These are phyloP conservation scores for Cacatua alba DNA, from an alignment of 2,113 vertebrate genomes.

Conservation along the genomic window DNA sequence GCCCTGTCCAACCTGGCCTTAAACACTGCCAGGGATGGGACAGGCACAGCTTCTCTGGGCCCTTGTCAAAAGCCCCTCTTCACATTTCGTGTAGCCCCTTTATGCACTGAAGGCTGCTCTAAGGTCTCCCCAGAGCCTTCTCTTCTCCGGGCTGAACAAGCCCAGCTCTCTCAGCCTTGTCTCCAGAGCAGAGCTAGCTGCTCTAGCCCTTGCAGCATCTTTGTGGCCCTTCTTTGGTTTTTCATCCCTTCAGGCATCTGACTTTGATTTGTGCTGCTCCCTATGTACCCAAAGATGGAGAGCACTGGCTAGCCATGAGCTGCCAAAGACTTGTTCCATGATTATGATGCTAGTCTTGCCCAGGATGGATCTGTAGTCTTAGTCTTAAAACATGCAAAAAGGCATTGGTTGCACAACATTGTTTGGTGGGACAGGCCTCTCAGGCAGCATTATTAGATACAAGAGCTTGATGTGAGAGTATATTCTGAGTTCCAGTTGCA, in stretches of 20 bases:
- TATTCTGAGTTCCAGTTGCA: not conserved
- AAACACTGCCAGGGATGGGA: not conserved
- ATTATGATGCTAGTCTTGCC: not conserved
- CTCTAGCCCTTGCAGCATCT: not conserved
- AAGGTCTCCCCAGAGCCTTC: not conserved
- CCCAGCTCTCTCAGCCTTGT: not conserved
- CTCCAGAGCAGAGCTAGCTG: not conserved
- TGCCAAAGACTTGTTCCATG: rapidly evolving
- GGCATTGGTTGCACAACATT: rapidly evolving
- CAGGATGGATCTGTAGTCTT: not conserved
- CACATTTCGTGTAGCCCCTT: not conserved
- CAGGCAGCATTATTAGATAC: not conserved
- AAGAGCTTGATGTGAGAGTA: not conserved
- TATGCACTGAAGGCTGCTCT: not conserved
- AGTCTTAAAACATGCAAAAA: not conserved
- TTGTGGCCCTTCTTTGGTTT: not conserved
- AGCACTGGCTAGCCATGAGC: not conserved
- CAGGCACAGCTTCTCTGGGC: not conserved
- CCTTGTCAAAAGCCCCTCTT: not conserved
- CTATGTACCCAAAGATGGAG: not conserved
- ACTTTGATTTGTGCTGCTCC: not conserved
- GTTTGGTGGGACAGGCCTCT: not conserved
- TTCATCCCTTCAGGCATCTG: not conserved
- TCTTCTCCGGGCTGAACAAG: not conserved
- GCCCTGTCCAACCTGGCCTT: not conserved